Evolutionary conservation across 2,888 invertebrate species (phyloP).

Genomic region (Oscheius sp.): DNA sequence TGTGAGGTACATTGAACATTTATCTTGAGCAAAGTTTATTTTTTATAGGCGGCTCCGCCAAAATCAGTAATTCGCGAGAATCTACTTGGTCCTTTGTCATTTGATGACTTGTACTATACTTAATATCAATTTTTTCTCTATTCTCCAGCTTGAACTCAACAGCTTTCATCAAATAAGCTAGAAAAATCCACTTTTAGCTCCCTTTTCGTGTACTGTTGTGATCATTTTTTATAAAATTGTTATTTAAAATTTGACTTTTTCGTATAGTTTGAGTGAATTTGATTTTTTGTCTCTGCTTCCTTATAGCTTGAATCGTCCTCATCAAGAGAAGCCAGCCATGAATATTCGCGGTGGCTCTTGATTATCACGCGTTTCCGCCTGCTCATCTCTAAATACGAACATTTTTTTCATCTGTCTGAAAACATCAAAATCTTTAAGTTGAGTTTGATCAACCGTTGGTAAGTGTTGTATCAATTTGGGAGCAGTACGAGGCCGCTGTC

Average conservation of each 20-base stretch:
- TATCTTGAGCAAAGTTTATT: background rate
- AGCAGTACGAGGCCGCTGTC: too few species aligned
- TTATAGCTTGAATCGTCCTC: slow-evolving; percentile 2
- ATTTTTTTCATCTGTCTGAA: too few species aligned
- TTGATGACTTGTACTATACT: slow-evolving; percentile 68
- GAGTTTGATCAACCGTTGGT: too few species aligned
- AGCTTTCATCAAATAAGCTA: background rate
- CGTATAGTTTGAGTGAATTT: too few species aligned
- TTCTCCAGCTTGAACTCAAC: background rate
- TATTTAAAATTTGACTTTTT: too few species aligned
- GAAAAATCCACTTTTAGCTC: too few species aligned
- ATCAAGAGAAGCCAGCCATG: slow-evolving; percentile 1
- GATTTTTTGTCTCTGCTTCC: background rate
- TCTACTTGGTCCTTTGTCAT: slow-evolving; percentile 64
- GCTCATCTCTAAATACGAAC: background rate
- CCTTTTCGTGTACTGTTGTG: slow-evolving; percentile 23
- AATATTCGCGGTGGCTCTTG: background rate
- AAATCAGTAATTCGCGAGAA: slow-evolving; percentile 63
- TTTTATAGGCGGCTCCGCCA: slow-evolving; percentile 26
- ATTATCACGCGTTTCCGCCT: background rate
- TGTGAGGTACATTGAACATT: slow-evolving; percentile 11
- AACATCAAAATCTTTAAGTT: too few species aligned
- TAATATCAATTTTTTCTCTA: slow-evolving; percentile 25
- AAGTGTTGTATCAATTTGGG: too few species aligned
- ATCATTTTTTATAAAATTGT: too few species aligned